Base-by-base conservation (phyloP, 2,797 vertebrate genomes). In the Crenuchus spilurus region DNA sequence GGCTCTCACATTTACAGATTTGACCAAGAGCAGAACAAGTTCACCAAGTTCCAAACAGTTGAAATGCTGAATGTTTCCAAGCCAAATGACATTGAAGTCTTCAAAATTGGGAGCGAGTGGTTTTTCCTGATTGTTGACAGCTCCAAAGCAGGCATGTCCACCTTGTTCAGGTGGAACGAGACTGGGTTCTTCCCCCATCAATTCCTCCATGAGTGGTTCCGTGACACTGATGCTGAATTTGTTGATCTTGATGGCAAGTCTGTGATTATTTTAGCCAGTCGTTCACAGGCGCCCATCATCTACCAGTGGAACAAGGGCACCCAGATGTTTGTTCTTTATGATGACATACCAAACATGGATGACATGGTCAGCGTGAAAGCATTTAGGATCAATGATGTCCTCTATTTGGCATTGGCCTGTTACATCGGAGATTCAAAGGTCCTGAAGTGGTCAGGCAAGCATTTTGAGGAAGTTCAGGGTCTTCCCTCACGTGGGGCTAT, bases 351-450 rank as follows among this genome's bases (percentile, higher is more conserved):
- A 31, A 92, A 94, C 65, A 93, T 96, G 75, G 96, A 99, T 6
- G 96, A 99, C 0, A 96, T 97, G 61, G 90, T 98, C 74, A 93
- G 95, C 0, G 95, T 98, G 74, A 98, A 97, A 89, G 94, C 95
- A 51, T 99, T 98, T 82, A 86, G 82, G 6, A 89, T 96, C 82
- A 92, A 95, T 52, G 87, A 90, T 0, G 87, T 91, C 58, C 90
- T 96, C 54, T 97, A 95, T 82, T 87, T 99, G 52, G 94, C 96
- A 0, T 91, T 99, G 85, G 96, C 97, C 0, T 95, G 97, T 58
- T 99, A 97, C 89, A 99, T 99, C 0, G 97, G 98, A 42, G 98
- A 99, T 90, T 99, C 98, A 22, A 92, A 96, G 87, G 88, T 99
- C 60, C 93, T 99, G 85, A 94, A 92, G 68, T 99, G 98, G 98